These are phyloP conservation scores for Rhipidura dahli DNA, from an alignment of 2,113 vertebrate species.

Conservation along the genomic window DNA sequence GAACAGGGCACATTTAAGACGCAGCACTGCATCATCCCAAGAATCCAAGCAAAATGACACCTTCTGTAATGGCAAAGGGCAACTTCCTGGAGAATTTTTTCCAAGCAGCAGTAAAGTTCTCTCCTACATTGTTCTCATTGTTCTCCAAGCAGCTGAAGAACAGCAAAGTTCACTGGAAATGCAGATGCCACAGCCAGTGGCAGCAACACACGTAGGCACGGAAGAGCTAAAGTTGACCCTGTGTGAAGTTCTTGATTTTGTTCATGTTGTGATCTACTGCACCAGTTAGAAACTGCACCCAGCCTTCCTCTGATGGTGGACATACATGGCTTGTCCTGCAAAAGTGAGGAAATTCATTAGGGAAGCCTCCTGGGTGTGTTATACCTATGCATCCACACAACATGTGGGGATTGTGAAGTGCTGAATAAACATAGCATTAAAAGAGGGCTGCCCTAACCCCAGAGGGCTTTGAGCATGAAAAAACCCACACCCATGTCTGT, in stretches of 20 bases:
- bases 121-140: neutral
- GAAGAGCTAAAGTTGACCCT: slow-evolving; percentile 64
- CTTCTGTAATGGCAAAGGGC: neutral
- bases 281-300: slow-evolving; percentile 86
- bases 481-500: neutral
- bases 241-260: slow-evolving; percentile 82
- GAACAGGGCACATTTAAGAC: neutral
- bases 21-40: neutral
- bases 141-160: neutral
- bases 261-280: slow-evolving; percentile 89
- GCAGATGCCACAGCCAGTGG: neutral
- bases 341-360: slow-evolving; percentile 32
- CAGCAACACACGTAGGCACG: neutral
- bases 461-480: neutral
- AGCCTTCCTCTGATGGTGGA: slow-evolving; percentile 82
- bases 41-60: neutral
- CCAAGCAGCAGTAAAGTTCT: neutral
- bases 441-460: neutral
- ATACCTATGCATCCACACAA: neutral
- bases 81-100: neutral
- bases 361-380: neutral
- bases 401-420: neutral
- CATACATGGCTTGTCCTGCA: slow-evolving; percentile 86
- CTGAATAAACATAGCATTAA: neutral
- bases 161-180: neutral